Percentiles rank a stretch among this genome's conserved stretches.
phyloP scores from a whole-genome alignment of 2,113 vertebrate genomes.

The Chlorodrepanis virens region DNA sequence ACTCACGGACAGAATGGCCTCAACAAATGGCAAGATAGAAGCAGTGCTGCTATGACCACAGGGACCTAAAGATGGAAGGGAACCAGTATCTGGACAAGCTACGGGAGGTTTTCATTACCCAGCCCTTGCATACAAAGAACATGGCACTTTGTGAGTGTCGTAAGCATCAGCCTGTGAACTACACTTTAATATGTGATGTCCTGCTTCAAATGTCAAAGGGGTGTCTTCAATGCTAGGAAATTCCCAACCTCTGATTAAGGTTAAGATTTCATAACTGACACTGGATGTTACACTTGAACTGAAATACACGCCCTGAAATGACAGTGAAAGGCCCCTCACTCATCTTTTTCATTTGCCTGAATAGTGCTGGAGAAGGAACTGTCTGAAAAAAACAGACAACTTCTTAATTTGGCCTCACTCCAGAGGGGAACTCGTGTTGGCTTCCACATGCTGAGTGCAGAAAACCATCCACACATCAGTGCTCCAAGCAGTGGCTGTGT shows the following conservation, averaged over 20 bases:
- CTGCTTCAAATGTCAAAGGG: neutral
- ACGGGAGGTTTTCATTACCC: neutral
- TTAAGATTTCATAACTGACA: neutral
- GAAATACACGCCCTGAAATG: neutral
- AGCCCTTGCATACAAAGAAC: neutral
- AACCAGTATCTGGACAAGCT: neutral
- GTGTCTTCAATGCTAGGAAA: slow-evolving; percentile 19
- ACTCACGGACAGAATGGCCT: neutral
- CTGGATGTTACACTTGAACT: neutral
- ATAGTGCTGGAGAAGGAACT: neutral
- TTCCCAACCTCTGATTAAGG: neutral
- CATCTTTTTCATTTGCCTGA: neutral
- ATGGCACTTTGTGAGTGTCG: neutral
- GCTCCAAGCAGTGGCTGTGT: neutral
- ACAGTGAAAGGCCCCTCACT: neutral
- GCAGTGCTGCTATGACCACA: neutral
- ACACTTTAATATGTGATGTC: neutral
- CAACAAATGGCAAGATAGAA: neutral
- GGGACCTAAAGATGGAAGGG: neutral
- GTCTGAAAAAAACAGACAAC: neutral
- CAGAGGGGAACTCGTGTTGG: neutral
- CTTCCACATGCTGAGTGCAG: neutral
- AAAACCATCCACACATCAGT: neutral
- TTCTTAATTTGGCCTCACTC: neutral
- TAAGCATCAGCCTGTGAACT: neutral